phyloP scores from a whole-genome alignment of 2,113 vertebrate species.

The Siniperca chuatsi region DNA sequence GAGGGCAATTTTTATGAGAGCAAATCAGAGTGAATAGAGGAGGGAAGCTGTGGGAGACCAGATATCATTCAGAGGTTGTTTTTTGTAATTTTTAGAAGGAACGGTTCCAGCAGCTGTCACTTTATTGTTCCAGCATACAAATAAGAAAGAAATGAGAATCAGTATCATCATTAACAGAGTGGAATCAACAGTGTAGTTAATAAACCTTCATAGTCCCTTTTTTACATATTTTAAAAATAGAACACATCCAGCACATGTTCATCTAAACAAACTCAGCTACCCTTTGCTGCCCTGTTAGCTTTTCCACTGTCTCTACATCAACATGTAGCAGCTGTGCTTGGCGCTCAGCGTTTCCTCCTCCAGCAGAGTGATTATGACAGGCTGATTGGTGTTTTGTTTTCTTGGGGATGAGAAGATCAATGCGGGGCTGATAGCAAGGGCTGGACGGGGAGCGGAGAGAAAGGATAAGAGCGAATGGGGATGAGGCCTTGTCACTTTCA shows the following conservation, averaged over 20 bases:
- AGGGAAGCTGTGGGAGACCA: slow-evolving; percentile 58
- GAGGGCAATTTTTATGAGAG: slow-evolving; percentile 58
- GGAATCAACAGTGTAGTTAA: slow-evolving; percentile 58
- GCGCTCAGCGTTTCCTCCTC: slow-evolving; percentile 60
- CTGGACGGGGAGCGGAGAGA: slow-evolving; percentile 55
- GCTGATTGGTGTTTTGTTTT: slow-evolving; percentile 81
- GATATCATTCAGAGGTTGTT: slow-evolving; percentile 70
- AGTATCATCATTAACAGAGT: slow-evolving; percentile 65
- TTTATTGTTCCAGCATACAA: slow-evolving; percentile 67
- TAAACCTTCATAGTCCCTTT: slow-evolving; percentile 49
- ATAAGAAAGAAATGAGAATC: slow-evolving; percentile 68
- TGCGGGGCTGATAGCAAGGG: slow-evolving; percentile 67
- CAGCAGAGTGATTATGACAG: slow-evolving; percentile 80
- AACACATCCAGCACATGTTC: slow-evolving; percentile 39
- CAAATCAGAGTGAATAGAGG: slow-evolving; percentile 58
- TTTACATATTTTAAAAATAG: slow-evolving; percentile 61
- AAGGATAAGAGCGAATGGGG: slow-evolving; percentile 52
- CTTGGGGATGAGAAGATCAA: slow-evolving; percentile 77
- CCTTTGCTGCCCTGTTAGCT: slow-evolving; percentile 35
- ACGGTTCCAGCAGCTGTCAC: slow-evolving; percentile 63
- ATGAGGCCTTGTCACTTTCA: slow-evolving; percentile 64
- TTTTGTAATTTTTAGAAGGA: slow-evolving; percentile 55
- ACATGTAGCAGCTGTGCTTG: slow-evolving; percentile 63
- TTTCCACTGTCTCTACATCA: slow-evolving; percentile 53
- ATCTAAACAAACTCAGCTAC: slow-evolving; percentile 11